These are phyloP conservation scores for Pyrochroa serraticornis DNA, from an alignment of 2,888 invertebrate species.

Conservation along the genomic window DNA sequence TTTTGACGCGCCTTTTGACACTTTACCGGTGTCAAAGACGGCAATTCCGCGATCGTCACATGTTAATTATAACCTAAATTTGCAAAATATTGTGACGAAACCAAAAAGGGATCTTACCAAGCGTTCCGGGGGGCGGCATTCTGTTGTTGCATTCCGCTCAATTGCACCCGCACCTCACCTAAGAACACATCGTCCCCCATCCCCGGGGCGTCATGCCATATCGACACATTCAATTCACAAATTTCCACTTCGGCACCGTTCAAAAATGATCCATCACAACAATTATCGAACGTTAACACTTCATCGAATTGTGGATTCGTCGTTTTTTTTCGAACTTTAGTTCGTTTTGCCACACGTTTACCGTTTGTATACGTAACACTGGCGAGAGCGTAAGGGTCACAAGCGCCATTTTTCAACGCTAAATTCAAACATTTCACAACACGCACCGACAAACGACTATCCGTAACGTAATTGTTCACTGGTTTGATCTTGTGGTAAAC, in stretches of 20 bases:
- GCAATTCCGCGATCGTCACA: too few species aligned
- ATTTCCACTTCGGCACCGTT: slow-evolving; percentile 68
- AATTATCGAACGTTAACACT: slow-evolving; percentile 77
- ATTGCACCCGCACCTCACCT: slow-evolving; percentile 83
- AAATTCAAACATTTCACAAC: slow-evolving; percentile 87
- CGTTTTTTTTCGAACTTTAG: slow-evolving; percentile 89
- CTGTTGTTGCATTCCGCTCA: slow-evolving; percentile 72
- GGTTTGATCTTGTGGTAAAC: slow-evolving; percentile 62
- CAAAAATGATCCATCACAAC: too few species aligned
- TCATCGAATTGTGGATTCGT: slow-evolving; percentile 89
- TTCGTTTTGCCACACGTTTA: slow-evolving; percentile 78
- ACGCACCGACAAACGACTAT: slow-evolving; percentile 63
- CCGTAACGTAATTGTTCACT: slow-evolving; percentile 44
- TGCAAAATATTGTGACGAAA: slow-evolving; percentile 4
- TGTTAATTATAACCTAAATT: too few species aligned
- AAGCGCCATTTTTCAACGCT: slow-evolving; percentile 86
- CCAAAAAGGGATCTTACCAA: slow-evolving; percentile 65
- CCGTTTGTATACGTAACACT: slow-evolving; percentile 78
- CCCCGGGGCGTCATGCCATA: slow-evolving; percentile 85
- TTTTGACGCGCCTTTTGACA: too few species aligned
- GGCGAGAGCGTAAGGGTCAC: slow-evolving; percentile 88
- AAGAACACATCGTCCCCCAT: slow-evolving; percentile 83
- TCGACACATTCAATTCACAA: slow-evolving; percentile 78
- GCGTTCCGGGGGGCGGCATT: slow-evolving; percentile 69
- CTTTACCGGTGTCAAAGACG: too few species aligned